These are phyloP conservation scores for Volucella bombylans DNA, from an alignment of 2,888 invertebrate genomes.

Conservation along the genomic window DNA sequence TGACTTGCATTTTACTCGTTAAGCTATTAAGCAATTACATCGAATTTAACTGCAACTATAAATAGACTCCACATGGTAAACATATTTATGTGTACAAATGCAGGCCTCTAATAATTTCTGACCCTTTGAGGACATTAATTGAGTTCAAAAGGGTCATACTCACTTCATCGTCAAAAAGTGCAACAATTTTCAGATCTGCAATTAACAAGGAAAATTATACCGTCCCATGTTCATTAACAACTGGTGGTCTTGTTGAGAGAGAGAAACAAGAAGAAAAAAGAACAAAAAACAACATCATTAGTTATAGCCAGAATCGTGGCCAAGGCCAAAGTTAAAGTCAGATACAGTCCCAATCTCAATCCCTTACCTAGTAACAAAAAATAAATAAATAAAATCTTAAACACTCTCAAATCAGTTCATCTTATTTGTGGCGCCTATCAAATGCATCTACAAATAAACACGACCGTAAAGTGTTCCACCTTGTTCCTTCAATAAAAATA, in stretches of 20 bases:
- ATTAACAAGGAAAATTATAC: conserved; percentile 35
- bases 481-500: conserved; percentile 60
- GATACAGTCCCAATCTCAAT: not conserved
- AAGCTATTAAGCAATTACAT: conserved; percentile 62
- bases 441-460: conserved; percentile 70
- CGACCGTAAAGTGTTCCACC: conserved; percentile 46
- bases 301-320: not conserved
- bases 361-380: not conserved
- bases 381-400: conserved; percentile 32
- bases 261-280: not conserved
- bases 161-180: conserved; percentile 1
- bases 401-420: conserved; percentile 62
- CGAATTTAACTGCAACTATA: conserved; percentile 18
- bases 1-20: conserved; percentile 51
- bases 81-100: conserved; percentile 6
- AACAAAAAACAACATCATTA: not conserved
- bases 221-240: conserved; percentile 22
- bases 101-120: conserved; percentile 2
- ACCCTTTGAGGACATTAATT: conserved; percentile 52
- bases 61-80: conserved; percentile 20
- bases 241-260: conserved; percentile 23
- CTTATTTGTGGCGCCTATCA: conserved; percentile 70
- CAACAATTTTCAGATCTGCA: conserved; percentile 14
- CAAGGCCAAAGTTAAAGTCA: conserved; percentile 19
- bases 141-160: conserved; percentile 40